phyloP scores from a whole-genome alignment of 2,888 invertebrate species.

The Chironomus riparius region DNA sequence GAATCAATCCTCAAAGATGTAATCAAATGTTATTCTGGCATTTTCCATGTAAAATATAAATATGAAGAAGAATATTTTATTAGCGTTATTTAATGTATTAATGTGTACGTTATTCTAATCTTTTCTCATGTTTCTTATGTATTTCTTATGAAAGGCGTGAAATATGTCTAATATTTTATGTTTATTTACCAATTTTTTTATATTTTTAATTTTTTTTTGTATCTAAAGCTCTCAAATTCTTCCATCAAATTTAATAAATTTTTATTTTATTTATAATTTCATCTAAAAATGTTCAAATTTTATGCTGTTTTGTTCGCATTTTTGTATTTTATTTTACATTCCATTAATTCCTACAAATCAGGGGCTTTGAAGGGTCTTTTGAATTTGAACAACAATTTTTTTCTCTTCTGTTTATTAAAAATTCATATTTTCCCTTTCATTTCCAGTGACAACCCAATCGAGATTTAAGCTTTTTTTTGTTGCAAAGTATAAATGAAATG shows the following conservation, averaged over 20 bases:
- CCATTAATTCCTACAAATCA: background rate
- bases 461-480: no score
- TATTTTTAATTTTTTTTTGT: background rate
- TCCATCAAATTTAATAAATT: background rate
- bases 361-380: background rate
- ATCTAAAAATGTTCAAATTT: background rate
- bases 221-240: constrained; percentile 20
- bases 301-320: background rate
- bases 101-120: background rate
- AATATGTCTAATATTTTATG: constrained; percentile 14
- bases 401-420: background rate
- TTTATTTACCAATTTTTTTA: background rate
- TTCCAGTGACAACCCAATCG: no score
- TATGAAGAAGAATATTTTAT: background rate
- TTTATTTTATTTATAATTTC: background rate
- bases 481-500: no score
- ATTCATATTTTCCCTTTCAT: no score
- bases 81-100: background rate
- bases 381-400: background rate
- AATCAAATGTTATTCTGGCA: background rate
- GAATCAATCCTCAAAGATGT: background rate
- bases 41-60: background rate
- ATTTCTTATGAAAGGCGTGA: constrained; percentile 12
- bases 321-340: background rate
- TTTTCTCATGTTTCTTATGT: background rate